Base-by-base conservation (phyloP, 2,113 vertebrate species). In the Phoxinus phoxinus region DNA sequence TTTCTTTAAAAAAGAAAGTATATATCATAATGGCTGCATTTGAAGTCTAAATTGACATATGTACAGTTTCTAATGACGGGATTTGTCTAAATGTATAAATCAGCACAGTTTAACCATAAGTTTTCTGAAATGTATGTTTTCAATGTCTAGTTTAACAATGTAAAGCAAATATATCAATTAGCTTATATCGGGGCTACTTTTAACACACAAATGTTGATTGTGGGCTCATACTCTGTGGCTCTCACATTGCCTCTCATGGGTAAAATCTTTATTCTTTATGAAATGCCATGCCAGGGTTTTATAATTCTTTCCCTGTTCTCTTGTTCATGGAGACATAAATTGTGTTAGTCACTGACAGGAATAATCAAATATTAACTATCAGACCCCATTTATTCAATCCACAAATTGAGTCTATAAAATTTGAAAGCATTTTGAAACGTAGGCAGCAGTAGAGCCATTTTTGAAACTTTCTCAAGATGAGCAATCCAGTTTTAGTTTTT, bases 41-140 rank as follows among this genome's bases (percentile, higher is more conserved):
- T 86, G 71, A 87, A 84, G 86, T 86, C 86, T 53, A 86, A 86
- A 76, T 87, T 86, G 79, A 69, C 71, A 30, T 35, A 79, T 72
- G 69, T 65, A 76, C 41, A 86, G 74, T 81, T 51, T 76, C 82
- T 88, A 82, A 88, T 86, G 84, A 85, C 67, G 61, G 65, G 73
- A 86, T 85, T 89, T 87, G 81, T 51, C 72, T 21, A 65, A 59
- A 85, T 46, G 72, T 86, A 84, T 21, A 80, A 80, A 86, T 58
- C 56, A 21, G 35, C 21, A 23, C 23, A 46, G 72, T 21, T 61
- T 30, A 17, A 76, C 80, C 69, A 37, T 37, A 44, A 27, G 46
- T 61, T 30, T 67, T 81, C 27, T 71, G 71, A 37, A 48, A 56
- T 19, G 53, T 27, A 85, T 74, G 53, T 88, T 81, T 27, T 23